Conservation (phyloP, 2,888 invertebrate species). For the Fissipunctia ypsillon region DNA sequence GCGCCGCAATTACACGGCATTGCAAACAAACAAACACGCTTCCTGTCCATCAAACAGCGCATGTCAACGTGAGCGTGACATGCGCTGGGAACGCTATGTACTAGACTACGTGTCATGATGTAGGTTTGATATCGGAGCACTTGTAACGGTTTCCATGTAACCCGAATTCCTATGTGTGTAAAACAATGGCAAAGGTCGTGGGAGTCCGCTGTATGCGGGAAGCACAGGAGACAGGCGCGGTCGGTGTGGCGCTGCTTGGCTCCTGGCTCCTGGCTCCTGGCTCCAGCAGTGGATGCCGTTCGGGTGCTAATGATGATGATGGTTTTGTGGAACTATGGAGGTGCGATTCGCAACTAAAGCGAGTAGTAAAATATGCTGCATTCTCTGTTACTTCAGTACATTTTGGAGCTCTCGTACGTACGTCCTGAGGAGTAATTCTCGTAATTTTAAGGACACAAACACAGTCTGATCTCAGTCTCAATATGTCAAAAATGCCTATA, state of each 20-base stretch:
- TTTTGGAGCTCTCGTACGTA: background rate
- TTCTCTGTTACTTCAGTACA: background rate
- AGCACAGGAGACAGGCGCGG: background rate
- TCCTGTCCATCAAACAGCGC: slow-evolving; percentile 52
- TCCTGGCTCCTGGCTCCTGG: too few species aligned
- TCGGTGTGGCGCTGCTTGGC: too few species aligned
- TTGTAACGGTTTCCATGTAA: slow-evolving; percentile 1
- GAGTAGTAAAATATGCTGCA: background rate
- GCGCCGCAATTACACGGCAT: slow-evolving; percentile 56
- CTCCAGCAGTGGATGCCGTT: background rate
- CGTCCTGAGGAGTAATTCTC: too few species aligned
- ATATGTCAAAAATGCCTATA: too few species aligned
- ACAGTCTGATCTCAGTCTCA: too few species aligned
- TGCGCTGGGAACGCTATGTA: background rate
- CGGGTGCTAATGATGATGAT: background rate
- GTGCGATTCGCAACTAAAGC: background rate
- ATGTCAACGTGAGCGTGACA: slow-evolving; percentile 45
- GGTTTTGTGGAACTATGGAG: background rate
- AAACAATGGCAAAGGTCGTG: background rate
- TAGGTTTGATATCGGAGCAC: background rate
- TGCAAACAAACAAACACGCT: slow-evolving; percentile 51
- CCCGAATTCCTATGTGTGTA: background rate
- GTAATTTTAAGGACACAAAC: too few species aligned
- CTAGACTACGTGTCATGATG: background rate
- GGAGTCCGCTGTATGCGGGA: background rate